Evolutionary conservation across 1,140 invertebrate species (phyloP), one percentile per base, ranked within the genome.

Genomic region (Atta cephalotes): DNA sequence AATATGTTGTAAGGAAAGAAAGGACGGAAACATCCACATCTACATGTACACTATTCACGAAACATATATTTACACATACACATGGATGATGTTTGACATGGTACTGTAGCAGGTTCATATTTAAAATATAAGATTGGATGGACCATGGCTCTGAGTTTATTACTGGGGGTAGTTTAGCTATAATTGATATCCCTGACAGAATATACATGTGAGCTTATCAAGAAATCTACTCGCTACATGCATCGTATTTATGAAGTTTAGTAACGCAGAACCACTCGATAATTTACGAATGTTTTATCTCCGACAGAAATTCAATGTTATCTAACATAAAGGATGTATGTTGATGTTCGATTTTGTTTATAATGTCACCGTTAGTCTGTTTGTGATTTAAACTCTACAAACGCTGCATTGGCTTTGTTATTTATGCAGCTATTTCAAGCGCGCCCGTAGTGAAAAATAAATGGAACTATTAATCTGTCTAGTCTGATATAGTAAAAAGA

Each of bases 81-180:
- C 74, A 81, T 65, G 78, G 56, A 91, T 85, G 76, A 84, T 86
- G 60, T 90, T 86, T 82, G 87, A 92, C 86, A 84, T 87, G 81
- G 85, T 92, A 89, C 62, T 88, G 70, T 92, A 91, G 84, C 74
- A 85, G 82, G 86, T 88, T 92, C 87, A 74, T 91, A 85, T 88
- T 90, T 90, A 88, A 89, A 84, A 88, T 65, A 80, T 90, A 91
- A 91, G 70, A 90, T 91, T 80, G 84, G 87, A 76, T 89, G 90
- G 90, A 91, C 91, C 90, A 91, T 88, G 85, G 78, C 76, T 80
- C 82, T 91, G 78, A 89, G 78, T 89, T 91, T 84, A 85, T 89
- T 84, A 68, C 49, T 60, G 80, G 68, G 31, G 51, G 53, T 91
- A 91, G 85, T 72, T 89, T 86, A 86, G 49, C 35, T 81, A 62